Evolutionary conservation across 2,888 invertebrate species (phyloP).

Genomic region (Drosophila pseudotalamancana): DNA sequence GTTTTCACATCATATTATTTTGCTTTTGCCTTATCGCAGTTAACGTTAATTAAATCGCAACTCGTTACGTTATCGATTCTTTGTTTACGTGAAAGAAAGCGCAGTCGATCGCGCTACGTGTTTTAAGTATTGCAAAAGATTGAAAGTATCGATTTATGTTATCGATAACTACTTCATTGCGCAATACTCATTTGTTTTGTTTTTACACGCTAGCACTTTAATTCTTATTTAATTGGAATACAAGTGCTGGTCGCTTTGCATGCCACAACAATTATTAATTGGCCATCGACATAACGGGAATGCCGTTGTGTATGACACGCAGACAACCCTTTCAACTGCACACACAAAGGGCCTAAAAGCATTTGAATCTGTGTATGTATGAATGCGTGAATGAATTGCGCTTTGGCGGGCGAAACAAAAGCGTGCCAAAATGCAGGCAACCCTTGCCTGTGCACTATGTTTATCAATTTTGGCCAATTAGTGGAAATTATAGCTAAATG

Average conservation of each 20-base stretch:
- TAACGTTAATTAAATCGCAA: too few relatives aligned
- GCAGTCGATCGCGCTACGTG: not conserved
- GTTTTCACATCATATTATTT: too few relatives aligned
- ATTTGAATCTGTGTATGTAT: slow-evolving; percentile 14
- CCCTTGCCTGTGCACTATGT: slow-evolving; percentile 9
- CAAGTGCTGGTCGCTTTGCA: not conserved
- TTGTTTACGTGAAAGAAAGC: too few relatives aligned
- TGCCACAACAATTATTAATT: slow-evolving; percentile 30
- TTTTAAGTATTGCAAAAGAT: not conserved
- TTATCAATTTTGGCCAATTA: slow-evolving; percentile 64
- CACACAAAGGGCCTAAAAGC: not conserved
- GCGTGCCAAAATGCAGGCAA: not conserved
- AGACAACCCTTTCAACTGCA: not conserved
- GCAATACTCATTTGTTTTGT: too few relatives aligned
- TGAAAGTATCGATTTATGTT: not conserved
- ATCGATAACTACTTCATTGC: too few relatives aligned
- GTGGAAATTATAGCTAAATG: slow-evolving; percentile 53
- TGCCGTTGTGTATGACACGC: not conserved
- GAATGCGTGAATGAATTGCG: slow-evolving; percentile 3
- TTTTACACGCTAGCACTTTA: not conserved
- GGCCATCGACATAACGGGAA: slow-evolving; percentile 15
- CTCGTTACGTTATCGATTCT: too few relatives aligned
- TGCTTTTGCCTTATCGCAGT: too few relatives aligned
- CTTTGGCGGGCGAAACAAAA: slow-evolving; percentile 28
- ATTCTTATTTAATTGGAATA: slow-evolving; percentile 4